Percentiles rank a stretch among this genome's conserved stretches.
Conservation (phyloP, 2,888 invertebrate species). For the Drosophila paranaensis region DNA sequence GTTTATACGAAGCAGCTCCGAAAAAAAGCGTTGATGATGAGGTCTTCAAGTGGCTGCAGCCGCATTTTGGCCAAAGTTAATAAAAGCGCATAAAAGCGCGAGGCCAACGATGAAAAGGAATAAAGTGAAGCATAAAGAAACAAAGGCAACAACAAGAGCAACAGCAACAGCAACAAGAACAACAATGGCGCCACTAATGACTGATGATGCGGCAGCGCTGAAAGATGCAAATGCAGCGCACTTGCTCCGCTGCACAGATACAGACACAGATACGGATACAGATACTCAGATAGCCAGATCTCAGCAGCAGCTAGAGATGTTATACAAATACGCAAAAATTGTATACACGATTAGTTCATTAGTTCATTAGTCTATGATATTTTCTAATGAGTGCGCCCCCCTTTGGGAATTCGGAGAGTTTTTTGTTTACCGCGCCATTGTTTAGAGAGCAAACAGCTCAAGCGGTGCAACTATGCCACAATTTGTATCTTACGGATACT, state of each 20-base stretch:
- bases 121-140: constrained; percentile 23
- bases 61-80: constrained; percentile 79
- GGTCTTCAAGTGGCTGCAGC: constrained; percentile 74
- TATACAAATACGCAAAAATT: constrained; percentile 47
- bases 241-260: constrained; percentile 15
- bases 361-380: constrained; percentile 24
- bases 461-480: constrained; percentile 36
- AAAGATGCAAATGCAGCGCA: constrained; percentile 69
- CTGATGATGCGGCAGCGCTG: constrained; percentile 80
- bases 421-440: constrained; percentile 57
- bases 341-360: constrained; percentile 41
- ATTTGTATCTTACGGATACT: constrained; percentile 31
- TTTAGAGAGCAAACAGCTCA: constrained; percentile 61
- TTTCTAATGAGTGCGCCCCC: constrained; percentile 36
- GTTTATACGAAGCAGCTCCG: constrained; percentile 53
- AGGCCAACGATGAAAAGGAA: constrained; percentile 67
- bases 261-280: constrained; percentile 20
- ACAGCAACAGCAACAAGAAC: constrained; percentile 28
- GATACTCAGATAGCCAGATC: constrained; percentile 5
- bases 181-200: constrained; percentile 79
- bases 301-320: background rate
- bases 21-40: constrained; percentile 50
- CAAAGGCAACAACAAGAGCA: constrained; percentile 33
- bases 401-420: constrained; percentile 11
- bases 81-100: constrained; percentile 73